Evolutionary conservation across 1,140 invertebrate species (phyloP).

Genomic region (Trissolcus basalis): DNA sequence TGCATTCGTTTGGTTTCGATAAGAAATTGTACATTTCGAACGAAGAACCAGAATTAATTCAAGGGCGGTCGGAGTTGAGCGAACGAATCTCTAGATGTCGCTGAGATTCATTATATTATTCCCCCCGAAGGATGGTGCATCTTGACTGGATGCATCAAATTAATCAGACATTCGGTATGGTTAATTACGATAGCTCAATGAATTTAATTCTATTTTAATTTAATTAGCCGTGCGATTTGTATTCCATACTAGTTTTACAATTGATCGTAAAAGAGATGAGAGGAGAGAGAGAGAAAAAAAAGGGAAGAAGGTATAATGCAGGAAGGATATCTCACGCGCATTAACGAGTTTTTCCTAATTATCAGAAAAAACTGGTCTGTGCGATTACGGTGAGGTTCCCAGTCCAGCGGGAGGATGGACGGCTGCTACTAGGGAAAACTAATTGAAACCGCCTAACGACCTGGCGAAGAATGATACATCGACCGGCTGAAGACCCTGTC

Average conservation of each 20-base stretch:
- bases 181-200: constrained; percentile 13
- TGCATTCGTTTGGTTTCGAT: neutral
- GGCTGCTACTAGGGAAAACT: constrained; percentile 71
- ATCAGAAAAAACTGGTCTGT: constrained; percentile 70
- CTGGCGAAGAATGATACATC: constrained; percentile 75
- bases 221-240: constrained; percentile 34
- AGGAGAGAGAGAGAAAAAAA: constrained; percentile 11
- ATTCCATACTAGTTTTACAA: constrained; percentile 46
- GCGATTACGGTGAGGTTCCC: constrained; percentile 68
- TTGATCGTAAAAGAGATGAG: constrained; percentile 30
- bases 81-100: constrained; percentile 13
- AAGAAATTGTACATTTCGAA: too few species aligned
- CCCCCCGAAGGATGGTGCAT: too few species aligned
- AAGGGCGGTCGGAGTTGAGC: too few species aligned
- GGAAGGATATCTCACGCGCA: constrained; percentile 65
- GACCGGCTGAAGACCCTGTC: constrained; percentile 69
- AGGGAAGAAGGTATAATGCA: constrained; percentile 37
- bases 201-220: constrained; percentile 9
- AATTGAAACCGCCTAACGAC: constrained; percentile 77
- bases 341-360: constrained; percentile 76
- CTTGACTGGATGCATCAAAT: too few species aligned
- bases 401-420: constrained; percentile 58
- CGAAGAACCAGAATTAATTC: too few species aligned
- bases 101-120: neutral
- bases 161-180: neutral